Conservation (phyloP, 2,888 invertebrate genomes). For the Brachyptera putata region DNA sequence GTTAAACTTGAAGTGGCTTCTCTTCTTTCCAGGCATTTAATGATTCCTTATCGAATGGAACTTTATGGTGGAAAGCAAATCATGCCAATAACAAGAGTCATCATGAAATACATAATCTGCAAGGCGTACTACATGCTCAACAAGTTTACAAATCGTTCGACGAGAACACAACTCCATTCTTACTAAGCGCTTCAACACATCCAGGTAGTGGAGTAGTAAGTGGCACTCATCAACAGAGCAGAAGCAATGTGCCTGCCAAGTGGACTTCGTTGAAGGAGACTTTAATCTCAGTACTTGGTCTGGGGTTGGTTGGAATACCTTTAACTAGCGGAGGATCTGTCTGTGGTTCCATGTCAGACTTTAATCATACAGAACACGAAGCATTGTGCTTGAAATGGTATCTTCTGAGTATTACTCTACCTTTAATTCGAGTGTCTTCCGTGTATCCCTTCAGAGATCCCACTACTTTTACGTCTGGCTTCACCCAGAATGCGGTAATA, state of each 20-base stretch:
- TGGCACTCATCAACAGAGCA: conserved; percentile 31
- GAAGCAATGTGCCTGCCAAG: conserved; percentile 49
- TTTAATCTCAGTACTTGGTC: conserved; percentile 49
- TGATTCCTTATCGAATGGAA: conserved; percentile 45
- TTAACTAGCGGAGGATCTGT: conserved; percentile 51
- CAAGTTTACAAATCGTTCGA: conserved; percentile 35
- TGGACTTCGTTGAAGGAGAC: conserved; percentile 56
- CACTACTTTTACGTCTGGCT: conserved; percentile 46
- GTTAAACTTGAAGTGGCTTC: no score
- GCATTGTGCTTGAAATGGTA: conserved; percentile 64
- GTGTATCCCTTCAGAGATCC: conserved; percentile 47
- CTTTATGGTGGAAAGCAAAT: conserved; percentile 52
- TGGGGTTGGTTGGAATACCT: conserved; percentile 49
- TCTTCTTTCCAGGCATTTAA: conserved; percentile 42
- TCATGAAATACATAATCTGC: conserved; percentile 53
- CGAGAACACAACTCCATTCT: conserved; percentile 30
- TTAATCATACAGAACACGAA: conserved; percentile 43
- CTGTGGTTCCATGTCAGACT: conserved; percentile 53
- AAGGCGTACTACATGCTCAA: conserved; percentile 50
- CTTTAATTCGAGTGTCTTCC: conserved; percentile 54
- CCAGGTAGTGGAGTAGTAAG: conserved; percentile 41
- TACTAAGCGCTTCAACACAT: conserved; percentile 43
- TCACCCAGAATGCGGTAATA: conserved; percentile 45
- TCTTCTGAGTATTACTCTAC: conserved; percentile 60
- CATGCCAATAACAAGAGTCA: conserved; percentile 40